phyloP scores from a whole-genome alignment of 2,113 vertebrate genomes.

The Columbina picui region DNA sequence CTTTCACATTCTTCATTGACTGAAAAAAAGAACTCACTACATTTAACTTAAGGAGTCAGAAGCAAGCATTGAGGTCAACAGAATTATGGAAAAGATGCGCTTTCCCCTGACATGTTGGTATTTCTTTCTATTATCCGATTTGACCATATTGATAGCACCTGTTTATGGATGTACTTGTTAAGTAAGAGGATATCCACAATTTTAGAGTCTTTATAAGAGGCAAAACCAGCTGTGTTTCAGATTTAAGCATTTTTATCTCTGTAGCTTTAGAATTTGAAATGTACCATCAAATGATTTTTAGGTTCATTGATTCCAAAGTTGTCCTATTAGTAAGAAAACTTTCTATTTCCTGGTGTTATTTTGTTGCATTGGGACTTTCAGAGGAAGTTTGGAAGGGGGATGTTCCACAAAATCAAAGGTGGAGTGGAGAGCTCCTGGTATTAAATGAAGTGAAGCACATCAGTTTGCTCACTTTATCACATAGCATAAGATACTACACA shows the following conservation, averaged over 20 bases:
- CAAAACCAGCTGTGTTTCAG: constrained; percentile 2
- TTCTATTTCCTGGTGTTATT: background rate
- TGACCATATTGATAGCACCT: background rate
- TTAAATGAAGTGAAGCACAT: constrained; percentile 42
- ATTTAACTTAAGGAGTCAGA: background rate
- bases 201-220: background rate
- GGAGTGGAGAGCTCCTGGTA: constrained; percentile 49
- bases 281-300: background rate
- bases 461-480: constrained; percentile 65
- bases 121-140: background rate
- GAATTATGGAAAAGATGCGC: background rate
- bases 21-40: background rate
- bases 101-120: background rate
- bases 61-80: background rate
- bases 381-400: constrained; percentile 8
- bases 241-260: constrained; percentile 11
- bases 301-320: background rate
- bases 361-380: constrained; percentile 20
- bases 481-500: constrained; percentile 48
- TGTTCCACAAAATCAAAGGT: constrained; percentile 33
- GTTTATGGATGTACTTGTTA: background rate
- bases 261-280: background rate
- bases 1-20: background rate
- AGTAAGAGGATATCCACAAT: background rate
- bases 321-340: background rate